Conservation (phyloP, 30 jellyfish, hydroid and myxozoan genomes). For the Pseudorhiza aurosa region DNA sequence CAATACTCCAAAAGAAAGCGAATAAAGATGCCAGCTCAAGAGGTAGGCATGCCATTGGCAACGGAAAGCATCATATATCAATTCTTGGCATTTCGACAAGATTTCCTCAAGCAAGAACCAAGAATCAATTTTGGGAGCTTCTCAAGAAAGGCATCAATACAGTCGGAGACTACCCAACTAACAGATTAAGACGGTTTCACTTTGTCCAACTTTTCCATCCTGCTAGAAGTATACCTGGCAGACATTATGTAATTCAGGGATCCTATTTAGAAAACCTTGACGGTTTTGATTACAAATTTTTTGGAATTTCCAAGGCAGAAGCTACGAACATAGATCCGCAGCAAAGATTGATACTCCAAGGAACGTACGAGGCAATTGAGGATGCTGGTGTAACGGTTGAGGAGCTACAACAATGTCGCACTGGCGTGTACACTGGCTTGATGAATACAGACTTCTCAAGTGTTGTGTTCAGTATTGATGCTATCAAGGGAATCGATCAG, state of each 20-base stretch:
- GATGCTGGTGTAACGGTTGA: conserved; percentile 59
- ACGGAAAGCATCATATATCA: neutral
- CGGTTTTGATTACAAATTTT: conserved; percentile 48
- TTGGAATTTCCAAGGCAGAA: conserved; percentile 54
- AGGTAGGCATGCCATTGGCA: neutral
- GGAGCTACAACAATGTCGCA: conserved; percentile 48
- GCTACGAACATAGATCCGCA: conserved; percentile 64
- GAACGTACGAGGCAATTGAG: conserved; percentile 66
- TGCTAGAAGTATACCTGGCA: conserved; percentile 31
- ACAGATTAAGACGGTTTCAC: neutral
- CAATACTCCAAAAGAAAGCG: neutral
- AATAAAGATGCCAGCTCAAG: neutral
- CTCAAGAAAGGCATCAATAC: conserved; percentile 33
- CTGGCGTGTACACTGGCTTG: conserved; percentile 60
- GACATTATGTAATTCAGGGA: conserved; percentile 41
- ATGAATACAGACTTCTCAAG: conserved; percentile 42
- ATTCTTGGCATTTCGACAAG: conserved; percentile 57
- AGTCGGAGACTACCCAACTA: conserved; percentile 34
- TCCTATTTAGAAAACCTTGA: conserved; percentile 50
- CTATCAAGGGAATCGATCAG: conserved; percentile 3
- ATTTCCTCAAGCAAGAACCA: conserved; percentile 38
- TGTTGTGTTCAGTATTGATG: neutral
- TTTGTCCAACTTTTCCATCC: conserved; percentile 29
- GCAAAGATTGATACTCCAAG: conserved; percentile 67
- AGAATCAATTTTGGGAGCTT: conserved; percentile 47